Base-by-base conservation (phyloP, 2,888 invertebrate genomes). In the Drosophila fungiperda region DNA sequence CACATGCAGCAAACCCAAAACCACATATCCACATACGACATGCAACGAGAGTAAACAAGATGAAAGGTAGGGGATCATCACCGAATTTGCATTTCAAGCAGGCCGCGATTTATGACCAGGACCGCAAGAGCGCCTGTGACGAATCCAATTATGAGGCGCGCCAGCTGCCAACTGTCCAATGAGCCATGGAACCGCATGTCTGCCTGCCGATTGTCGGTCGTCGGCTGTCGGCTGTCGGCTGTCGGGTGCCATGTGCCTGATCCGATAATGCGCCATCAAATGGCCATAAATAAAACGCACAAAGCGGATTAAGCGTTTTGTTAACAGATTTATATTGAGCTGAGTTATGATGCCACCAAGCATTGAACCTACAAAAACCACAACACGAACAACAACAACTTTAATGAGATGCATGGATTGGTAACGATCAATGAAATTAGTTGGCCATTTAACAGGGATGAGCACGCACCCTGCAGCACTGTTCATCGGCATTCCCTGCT, bases 141-240 rank as follows among this genome's bases (percentile, higher is more conserved):
- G 90, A 90, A 88, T 88, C 88, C 88, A 88, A 88, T 88, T 88
- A 89, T 88, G 83, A 89, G 89, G 77, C 87, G 89, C 81, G 83
- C 86, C 84, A 84, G 83, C 84, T 84, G 80, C 80, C 80, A 81
- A 80, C 75, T 80, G 80, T 81, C 80, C 80, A 78, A 78, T 78
- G 82, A 73, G 68, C 65, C 79, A 71, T 71, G 62, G 32, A 42
- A 40, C 20, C 45, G 45, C 45, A 45, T 45, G 45, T 45, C 45
- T 52, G 48, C 50, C 45, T 52, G 48, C 50, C 42, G 12, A n/a
- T 54, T 23, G n/a, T 32, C 17, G 35, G 12, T 36, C 40, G 45
- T 45, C 45, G 20, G 20, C 26, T 7, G n/a, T 35, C 45, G 20
- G 20, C 26, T 7, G n/a, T 35, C 59, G 40, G 45, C 12, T 50